Percentiles rank a stretch among this genome's conserved stretches.
Evolutionary conservation across 2,888 invertebrate genomes (phyloP).

Genomic region (Macropis europaea): DNA sequence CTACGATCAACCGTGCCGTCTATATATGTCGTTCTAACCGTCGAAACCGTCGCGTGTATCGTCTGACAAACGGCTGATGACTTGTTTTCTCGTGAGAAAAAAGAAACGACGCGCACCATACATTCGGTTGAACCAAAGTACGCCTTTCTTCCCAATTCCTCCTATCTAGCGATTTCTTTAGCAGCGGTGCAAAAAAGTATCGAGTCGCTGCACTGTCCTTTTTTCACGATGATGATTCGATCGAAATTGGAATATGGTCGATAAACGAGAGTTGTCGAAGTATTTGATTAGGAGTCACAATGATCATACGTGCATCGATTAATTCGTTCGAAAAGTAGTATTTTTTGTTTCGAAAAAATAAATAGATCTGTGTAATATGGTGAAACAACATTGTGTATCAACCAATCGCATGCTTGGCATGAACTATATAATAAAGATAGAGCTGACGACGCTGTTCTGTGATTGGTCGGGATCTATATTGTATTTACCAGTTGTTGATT

Average conservation of each 20-base stretch:
- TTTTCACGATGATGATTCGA: not conserved
- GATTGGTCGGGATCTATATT: constrained; percentile 7
- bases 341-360: constrained; percentile 42
- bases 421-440: constrained; percentile 22
- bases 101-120: constrained; percentile 51
- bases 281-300: constrained; percentile 21
- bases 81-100: constrained; percentile 53
- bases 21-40: constrained; percentile 36
- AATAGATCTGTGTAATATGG: constrained; percentile 33
- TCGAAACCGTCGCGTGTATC: constrained; percentile 35
- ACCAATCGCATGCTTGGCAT: constrained; percentile 35
- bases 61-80: constrained; percentile 41
- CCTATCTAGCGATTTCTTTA: constrained; percentile 21
- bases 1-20: constrained; percentile 18
- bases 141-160: constrained; percentile 50
- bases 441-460: not conserved
- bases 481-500: no score
- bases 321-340: constrained; percentile 24
- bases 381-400: constrained; percentile 29
- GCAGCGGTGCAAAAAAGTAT: constrained; percentile 7
- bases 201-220: not conserved
- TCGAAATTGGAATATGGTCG: not conserved
- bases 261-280: not conserved
- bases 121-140: constrained; percentile 45
- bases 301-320: constrained; percentile 13